These are phyloP conservation scores for Lycocerus yunnanus DNA, from an alignment of 2,888 invertebrate species.

Conservation along the genomic window DNA sequence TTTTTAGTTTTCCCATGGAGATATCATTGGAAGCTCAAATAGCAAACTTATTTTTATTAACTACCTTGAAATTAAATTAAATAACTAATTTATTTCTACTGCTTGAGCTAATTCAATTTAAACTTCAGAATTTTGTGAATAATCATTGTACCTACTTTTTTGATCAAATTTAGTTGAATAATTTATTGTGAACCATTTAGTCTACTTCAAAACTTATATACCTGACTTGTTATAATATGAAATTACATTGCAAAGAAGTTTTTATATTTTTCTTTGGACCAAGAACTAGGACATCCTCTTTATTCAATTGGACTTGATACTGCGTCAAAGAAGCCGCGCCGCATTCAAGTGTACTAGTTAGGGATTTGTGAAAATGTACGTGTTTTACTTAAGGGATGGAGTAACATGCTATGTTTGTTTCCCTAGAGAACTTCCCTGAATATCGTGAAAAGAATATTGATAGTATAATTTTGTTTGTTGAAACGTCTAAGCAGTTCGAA, in stretches of 20 bases:
- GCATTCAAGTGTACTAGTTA: conserved; percentile 9
- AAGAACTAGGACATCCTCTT: background rate
- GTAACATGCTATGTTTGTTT: background rate
- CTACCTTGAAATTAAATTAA: background rate
- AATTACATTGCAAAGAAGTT: background rate
- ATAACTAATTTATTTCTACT: background rate
- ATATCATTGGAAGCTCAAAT: background rate
- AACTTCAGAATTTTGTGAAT: background rate
- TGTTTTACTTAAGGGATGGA: conserved; percentile 4
- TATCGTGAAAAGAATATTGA: conserved; percentile 19
- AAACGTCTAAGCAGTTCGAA: background rate
- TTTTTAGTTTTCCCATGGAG: too few species aligned
- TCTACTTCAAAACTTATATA: background rate
- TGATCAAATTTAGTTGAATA: background rate
- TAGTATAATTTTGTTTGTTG: conserved; percentile 11
- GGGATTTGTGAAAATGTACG: conserved; percentile 11
- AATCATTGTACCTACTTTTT: background rate
- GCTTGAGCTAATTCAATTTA: background rate
- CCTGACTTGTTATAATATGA: background rate
- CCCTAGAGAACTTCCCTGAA: conserved; percentile 5
- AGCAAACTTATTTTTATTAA: background rate
- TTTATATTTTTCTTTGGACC: background rate
- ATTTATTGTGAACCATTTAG: background rate
- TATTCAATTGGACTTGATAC: background rate
- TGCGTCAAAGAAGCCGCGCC: conserved; percentile 7